phyloP scores from a whole-genome alignment of 2,113 vertebrate species.

The Neolamprologus ventralis region DNA sequence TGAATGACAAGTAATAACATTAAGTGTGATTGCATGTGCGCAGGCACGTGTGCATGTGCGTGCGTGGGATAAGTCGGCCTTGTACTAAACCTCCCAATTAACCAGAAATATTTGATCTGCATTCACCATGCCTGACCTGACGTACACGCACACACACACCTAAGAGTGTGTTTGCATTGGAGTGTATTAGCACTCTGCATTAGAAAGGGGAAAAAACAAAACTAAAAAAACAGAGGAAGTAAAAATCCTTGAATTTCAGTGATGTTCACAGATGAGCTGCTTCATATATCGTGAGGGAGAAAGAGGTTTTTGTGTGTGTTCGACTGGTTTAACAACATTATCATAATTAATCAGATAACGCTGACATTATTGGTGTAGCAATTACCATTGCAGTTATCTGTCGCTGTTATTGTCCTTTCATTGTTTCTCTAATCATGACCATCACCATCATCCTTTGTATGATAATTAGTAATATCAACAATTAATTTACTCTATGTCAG shows the following conservation, averaged over 20 bases:
- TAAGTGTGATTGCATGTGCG: neutral
- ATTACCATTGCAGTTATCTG: slow-evolving; percentile 28
- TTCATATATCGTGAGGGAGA: neutral
- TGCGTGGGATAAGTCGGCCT: neutral
- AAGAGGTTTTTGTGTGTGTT: neutral
- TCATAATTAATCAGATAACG: slow-evolving; percentile 46
- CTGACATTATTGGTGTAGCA: slow-evolving; percentile 32
- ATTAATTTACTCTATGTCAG: slow-evolving; percentile 4
- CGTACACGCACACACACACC: neutral
- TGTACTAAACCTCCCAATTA: slow-evolving; percentile 16
- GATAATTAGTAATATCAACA: slow-evolving; percentile 27
- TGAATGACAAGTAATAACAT: slow-evolving; percentile 14
- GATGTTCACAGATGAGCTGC: neutral
- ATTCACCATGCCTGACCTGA: neutral
- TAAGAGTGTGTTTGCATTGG: neutral
- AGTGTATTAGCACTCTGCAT: neutral
- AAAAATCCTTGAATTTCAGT: neutral
- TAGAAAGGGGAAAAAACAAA: fast-evolving
- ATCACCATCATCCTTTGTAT: slow-evolving; percentile 5
- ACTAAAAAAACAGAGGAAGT: neutral
- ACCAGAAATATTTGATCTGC: neutral
- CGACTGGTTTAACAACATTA: slow-evolving; percentile 27
- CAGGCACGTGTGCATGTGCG: neutral
- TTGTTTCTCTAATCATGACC: slow-evolving; percentile 35
- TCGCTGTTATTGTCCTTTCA: slow-evolving; percentile 26